Base-by-base conservation (phyloP, 2,888 invertebrate genomes). In the Aromia moschata region DNA sequence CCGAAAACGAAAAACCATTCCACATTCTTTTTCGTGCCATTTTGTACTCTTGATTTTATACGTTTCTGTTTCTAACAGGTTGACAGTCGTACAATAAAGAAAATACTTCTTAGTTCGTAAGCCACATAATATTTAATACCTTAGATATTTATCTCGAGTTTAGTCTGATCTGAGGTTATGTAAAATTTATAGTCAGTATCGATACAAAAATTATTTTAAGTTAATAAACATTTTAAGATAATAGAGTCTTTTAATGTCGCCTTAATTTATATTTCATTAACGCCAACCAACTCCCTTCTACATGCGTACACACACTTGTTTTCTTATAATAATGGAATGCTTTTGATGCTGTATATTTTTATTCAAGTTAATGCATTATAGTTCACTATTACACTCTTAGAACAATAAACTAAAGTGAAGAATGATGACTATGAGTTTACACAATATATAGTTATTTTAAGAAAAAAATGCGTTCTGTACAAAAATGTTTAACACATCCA, bases 211-310 rank as follows among this genome's bases (percentile, higher is more conserved):
- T 59, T 53, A 52, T 52, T 30, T 9, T 62, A 55, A 55, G 59
- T 59, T 59, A 63, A 60, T 60, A 58, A 59, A 60, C 40, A 31
- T 57, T 60, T 47, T 47, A 52, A 56, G 52, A 56, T 58, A 52
- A 40, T 20, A n/a, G 25, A 25, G 25, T 25, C 25, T 25, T 25
- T 25, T 25, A 5, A 25, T 12, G n/a, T n/a, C n/a, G n/a, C n/a
- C n/a, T n/a, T n/a, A n/a, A n/a, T n/a, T n/a, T n/a, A n/a, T n/a
- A n/a, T n/a, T n/a, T n/a, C n/a, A n/a, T n/a, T n/a, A n/a, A n/a
- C n/a, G n/a, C n/a, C n/a, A n/a, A n/a, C n/a, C n/a, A n/a, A n/a
- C n/a, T n/a, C n/a, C n/a, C n/a, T n/a, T n/a, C n/a, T n/a, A n/a
- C n/a, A n/a, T n/a, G n/a, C n/a, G n/a, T n/a, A n/a, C n/a, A n/a